Evolutionary conservation across 1,140 invertebrate genomes (phyloP), one percentile per base, ranked within the genome.

Genomic region (Pseudachorutes palmiensis): DNA sequence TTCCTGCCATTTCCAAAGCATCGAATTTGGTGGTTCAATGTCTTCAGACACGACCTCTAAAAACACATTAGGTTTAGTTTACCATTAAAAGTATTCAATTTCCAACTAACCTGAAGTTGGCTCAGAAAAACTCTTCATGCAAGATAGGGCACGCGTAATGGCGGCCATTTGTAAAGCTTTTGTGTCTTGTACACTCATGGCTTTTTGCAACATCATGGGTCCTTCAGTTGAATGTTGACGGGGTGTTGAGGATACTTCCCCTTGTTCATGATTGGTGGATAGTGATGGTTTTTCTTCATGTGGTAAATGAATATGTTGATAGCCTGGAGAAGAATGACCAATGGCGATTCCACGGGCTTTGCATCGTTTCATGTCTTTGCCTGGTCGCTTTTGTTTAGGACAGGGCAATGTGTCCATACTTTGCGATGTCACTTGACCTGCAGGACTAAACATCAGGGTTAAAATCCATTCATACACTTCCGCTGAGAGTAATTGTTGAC

Each of bases 291-390:
- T 29, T 71, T 61, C 33, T 66, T 66, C 26, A 62, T 66, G 19
- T 61, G 31, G 36, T 78, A 77, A 85, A 84, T 82, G 82, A 76
- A 80, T 82, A 36, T 79, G 36, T 19, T 41, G 36, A 41, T 41
- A 19, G 19, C 19, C 19, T 9, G 36, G 36, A 41, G 5, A 19
- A 41, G 19, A 9, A 9, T 41, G 36, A 19, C 5, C 36, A 9
- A 9, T 19, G 36, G 19, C 36, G 36, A 41, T 19, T 41, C 5
- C 36, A 5, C 19, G 5, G 36, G 36, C 19, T 41, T 41, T 41
- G 5, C 5, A 41, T 19, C 19, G 5, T 41, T 41, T 41, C 36
- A 9, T 5, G 5, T 41, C 36, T 41, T 41, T 41, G 5, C 5
- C 19, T 19, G 36, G 5, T 41, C 36, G 36, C 36, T 41, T 41